Percentiles rank a stretch among this genome's conserved stretches.
Conservation (phyloP, 2,797 vertebrate genomes). For the Orientallactaga sibirica region DNA sequence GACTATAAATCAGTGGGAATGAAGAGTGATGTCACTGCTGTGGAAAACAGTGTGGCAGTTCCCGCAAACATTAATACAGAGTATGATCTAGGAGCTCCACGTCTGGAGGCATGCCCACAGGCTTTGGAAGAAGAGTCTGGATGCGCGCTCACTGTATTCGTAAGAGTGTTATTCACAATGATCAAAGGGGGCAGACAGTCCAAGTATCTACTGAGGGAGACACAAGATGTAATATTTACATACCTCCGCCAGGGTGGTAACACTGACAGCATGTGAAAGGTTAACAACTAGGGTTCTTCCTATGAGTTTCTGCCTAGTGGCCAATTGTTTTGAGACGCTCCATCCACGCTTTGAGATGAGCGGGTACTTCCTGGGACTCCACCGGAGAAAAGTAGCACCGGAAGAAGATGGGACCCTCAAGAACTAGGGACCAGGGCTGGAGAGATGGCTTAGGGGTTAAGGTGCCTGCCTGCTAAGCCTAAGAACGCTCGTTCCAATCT, state of each 20-base stretch:
- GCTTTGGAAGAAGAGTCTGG: neutral
- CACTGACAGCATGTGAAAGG: neutral
- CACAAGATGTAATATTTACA: too few relatives aligned
- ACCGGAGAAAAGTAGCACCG: neutral
- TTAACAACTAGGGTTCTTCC: neutral
- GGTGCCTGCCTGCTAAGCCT: too few relatives aligned
- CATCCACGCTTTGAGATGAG: neutral
- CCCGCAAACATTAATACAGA: neutral
- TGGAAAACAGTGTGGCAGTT: neutral
- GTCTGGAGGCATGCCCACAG: neutral
- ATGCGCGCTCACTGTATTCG: neutral
- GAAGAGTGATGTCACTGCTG: neutral
- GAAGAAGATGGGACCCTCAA: neutral
- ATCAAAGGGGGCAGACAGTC: neutral
- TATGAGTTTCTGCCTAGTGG: neutral
- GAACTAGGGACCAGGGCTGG: neutral
- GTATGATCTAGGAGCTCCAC: neutral
- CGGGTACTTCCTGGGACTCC: neutral
- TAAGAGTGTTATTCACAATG: neutral
- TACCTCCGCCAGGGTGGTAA: neutral
- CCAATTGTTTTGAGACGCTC: constrained; percentile 22
- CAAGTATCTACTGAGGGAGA: neutral
- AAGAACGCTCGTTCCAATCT: too few relatives aligned
- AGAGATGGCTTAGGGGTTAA: too few relatives aligned
- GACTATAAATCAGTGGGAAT: neutral